Evolutionary conservation across 53 echinoderm and acorn worm genomes (phyloP).

Genomic region (Luidia sarsii): DNA sequence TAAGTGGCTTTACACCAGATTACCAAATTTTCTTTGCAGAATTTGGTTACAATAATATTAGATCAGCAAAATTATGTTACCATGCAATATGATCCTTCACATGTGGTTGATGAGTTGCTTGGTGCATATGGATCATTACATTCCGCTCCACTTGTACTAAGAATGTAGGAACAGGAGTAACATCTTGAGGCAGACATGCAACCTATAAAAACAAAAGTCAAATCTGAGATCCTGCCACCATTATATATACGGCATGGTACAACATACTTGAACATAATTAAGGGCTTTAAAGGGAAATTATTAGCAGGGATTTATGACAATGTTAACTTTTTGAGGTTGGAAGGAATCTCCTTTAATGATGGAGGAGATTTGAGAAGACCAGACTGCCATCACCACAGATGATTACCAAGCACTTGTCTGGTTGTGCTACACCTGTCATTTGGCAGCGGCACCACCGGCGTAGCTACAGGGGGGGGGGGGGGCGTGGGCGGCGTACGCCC

Average conservation of each 20-base stretch:
- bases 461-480: too few species aligned
- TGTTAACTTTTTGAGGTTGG: not conserved
- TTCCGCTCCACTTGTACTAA: not conserved
- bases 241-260: not conserved
- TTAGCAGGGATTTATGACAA: not conserved
- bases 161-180: not conserved
- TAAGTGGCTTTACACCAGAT: not conserved
- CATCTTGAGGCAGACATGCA: not conserved
- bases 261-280: not conserved
- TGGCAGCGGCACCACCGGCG: too few species aligned
- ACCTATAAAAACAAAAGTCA: not conserved
- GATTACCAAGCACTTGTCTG: too few species aligned
- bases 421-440: too few species aligned
- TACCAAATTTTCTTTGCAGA: not conserved
- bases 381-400: too few species aligned
- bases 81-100: constrained; percentile 35
- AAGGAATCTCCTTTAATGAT: not conserved
- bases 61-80: not conserved
- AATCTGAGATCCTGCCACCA: too few species aligned
- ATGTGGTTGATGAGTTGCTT: not conserved
- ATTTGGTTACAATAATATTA: not conserved
- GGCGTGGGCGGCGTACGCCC: too few species aligned
- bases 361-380: not conserved
- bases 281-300: not conserved
- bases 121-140: constrained; percentile 20